phyloP scores from a whole-genome alignment of 2,113 vertebrate genomes.

The Tautogolabrus adspersus region DNA sequence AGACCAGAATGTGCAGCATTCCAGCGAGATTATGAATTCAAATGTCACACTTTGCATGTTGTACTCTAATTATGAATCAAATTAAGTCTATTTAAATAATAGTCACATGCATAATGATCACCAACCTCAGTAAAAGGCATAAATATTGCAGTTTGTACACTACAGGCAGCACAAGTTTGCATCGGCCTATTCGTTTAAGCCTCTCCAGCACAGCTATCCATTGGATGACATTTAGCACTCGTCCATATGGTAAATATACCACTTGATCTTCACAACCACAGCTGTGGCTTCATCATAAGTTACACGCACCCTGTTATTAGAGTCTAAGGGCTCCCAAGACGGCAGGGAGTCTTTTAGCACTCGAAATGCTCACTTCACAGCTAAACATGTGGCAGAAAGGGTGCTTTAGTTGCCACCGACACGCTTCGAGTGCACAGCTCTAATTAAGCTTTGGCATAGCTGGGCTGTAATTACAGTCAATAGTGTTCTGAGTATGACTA shows the following conservation, averaged over 20 bases:
- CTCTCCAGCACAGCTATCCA: not conserved
- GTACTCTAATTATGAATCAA: constrained; percentile 57
- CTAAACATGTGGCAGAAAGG: constrained; percentile 32
- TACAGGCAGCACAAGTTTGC: not conserved
- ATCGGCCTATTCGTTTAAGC: not conserved
- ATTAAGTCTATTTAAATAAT: constrained; percentile 56
- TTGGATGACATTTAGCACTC: not conserved
- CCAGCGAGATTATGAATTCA: constrained; percentile 51
- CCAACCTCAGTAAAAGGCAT: not conserved
- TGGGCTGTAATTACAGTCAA: constrained; percentile 55
- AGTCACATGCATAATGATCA: constrained; percentile 53
- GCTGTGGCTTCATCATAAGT: constrained; percentile 24
- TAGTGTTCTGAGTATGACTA: constrained; percentile 10
- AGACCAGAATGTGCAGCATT: constrained; percentile 24
- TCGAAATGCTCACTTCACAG: constrained; percentile 21
- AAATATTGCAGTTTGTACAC: not conserved
- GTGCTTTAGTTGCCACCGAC: constrained; percentile 28
- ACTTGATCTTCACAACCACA: constrained; percentile 5
- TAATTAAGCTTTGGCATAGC: constrained; percentile 50
- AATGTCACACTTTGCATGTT: constrained; percentile 62
- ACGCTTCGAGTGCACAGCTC: constrained; percentile 23
- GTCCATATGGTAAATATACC: not conserved
- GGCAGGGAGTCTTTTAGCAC: not conserved
- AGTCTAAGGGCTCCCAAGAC: constrained; percentile 20
- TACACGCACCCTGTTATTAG: constrained; percentile 29